Evolutionary conservation across 2,797 vertebrate species (phyloP).

Genomic region (Silurus lanzhouensis): DNA sequence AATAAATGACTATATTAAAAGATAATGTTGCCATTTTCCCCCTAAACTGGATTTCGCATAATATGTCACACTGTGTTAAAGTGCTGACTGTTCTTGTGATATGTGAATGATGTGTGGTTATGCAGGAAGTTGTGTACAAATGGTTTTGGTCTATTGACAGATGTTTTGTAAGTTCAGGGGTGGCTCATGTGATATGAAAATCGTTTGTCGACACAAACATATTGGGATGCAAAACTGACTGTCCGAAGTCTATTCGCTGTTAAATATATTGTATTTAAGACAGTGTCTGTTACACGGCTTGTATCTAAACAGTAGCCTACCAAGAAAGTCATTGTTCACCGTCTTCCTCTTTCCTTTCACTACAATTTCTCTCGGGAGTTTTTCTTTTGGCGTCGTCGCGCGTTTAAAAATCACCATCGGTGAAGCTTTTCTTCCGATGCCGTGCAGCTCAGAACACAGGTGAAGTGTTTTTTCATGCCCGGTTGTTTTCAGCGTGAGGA

Average conservation of each 20-base stretch:
- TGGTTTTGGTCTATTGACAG: not conserved
- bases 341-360: too few relatives aligned
- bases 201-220: not conserved
- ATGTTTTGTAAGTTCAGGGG: not conserved
- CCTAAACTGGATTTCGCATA: not conserved
- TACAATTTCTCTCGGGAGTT: too few relatives aligned
- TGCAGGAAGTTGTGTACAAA: not conserved
- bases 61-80: not conserved
- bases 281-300: too few relatives aligned
- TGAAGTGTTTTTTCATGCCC: too few relatives aligned
- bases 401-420: too few relatives aligned
- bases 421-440: too few relatives aligned
- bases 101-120: not conserved
- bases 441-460: too few relatives aligned
- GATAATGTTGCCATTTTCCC: not conserved
- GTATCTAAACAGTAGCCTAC: too few relatives aligned
- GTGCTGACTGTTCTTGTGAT: not conserved
- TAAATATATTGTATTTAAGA: not conserved
- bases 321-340: too few relatives aligned
- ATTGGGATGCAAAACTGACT: not conserved
- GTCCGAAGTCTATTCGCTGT: not conserved
- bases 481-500: too few relatives aligned
- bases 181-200: not conserved
- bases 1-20: not conserved
- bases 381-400: too few relatives aligned